Evolutionary conservation across 2,113 vertebrate genomes (phyloP).

Genomic region (Perognathus longimembris): DNA sequence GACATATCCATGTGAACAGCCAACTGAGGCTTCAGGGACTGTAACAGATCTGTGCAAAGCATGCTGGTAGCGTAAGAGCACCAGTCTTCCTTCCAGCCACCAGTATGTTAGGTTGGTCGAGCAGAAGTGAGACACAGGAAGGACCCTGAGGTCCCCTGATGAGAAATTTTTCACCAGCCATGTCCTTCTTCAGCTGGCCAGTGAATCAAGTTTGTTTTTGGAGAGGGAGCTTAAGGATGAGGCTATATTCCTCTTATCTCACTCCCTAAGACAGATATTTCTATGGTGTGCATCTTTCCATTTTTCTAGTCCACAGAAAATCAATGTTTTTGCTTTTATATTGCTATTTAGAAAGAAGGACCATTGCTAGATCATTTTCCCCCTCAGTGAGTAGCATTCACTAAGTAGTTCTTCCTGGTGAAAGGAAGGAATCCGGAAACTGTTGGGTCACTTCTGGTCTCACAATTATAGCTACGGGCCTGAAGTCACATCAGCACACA

Average conservation of each 20-base stretch:
- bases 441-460: not conserved
- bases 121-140: not conserved
- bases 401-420: not conserved
- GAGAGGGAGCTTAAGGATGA: not conserved
- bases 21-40: not conserved
- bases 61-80: no score
- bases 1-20: not conserved
- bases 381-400: not conserved
- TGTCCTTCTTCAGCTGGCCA: not conserved
- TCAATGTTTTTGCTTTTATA: conserved; percentile 23
- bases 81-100: not conserved
- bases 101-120: fast-evolving
- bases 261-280: not conserved
- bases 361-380: not conserved
- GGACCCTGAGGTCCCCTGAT: not conserved
- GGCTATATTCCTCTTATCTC: not conserved
- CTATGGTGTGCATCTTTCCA: not conserved
- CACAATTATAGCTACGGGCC: not conserved
- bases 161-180: not conserved
- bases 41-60: not conserved
- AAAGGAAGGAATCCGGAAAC: not conserved
- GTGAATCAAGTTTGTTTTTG: not conserved
- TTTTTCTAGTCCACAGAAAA: not conserved
- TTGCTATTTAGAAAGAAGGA: conserved; percentile 11
- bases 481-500: not conserved